Conservation (phyloP, 2,888 invertebrate species). For the Eurois occulta region DNA sequence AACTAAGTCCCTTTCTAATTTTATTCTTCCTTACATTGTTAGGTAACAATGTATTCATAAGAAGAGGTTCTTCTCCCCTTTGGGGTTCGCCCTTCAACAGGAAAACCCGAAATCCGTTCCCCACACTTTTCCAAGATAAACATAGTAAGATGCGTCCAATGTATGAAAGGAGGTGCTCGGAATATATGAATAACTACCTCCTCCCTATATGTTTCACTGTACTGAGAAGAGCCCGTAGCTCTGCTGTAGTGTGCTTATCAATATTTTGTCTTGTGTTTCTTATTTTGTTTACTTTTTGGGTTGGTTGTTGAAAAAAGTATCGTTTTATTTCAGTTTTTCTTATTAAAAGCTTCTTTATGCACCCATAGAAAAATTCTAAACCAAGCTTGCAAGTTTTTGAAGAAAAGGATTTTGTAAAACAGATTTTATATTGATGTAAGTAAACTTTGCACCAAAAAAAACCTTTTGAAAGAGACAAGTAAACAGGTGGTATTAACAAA, state of each 20-base stretch:
- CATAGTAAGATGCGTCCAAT: slow-evolving; percentile 58
- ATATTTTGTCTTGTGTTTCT: slow-evolving; percentile 1
- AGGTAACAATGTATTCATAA: slow-evolving; percentile 44
- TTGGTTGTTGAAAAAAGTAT: background rate
- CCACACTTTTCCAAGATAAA: slow-evolving; percentile 66
- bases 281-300: background rate
- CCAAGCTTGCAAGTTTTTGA: slow-evolving; percentile 5
- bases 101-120: slow-evolving; percentile 66
- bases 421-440: slow-evolving; percentile 15
- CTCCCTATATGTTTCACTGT: slow-evolving; percentile 28
- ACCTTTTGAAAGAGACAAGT: slow-evolving; percentile 32
- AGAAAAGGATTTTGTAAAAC: slow-evolving; percentile 19
- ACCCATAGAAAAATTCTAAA: slow-evolving; percentile 17
- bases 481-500: slow-evolving; percentile 64
- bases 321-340: background rate
- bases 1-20: slow-evolving; percentile 43
- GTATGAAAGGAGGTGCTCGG: slow-evolving; percentile 47
- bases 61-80: slow-evolving; percentile 41
- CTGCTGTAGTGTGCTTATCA: background rate
- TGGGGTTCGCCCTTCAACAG: slow-evolving; percentile 27
- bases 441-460: slow-evolving; percentile 42
- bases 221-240: slow-evolving; percentile 23
- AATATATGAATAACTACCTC: slow-evolving; percentile 41
- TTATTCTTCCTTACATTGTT: slow-evolving; percentile 46
- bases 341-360: background rate